Percentiles rank a stretch among this genome's conserved stretches.
These are phyloP conservation scores for Phytoseiulus persimilis DNA, from an alignment of 2,888 invertebrate species.

Conservation along the genomic window DNA sequence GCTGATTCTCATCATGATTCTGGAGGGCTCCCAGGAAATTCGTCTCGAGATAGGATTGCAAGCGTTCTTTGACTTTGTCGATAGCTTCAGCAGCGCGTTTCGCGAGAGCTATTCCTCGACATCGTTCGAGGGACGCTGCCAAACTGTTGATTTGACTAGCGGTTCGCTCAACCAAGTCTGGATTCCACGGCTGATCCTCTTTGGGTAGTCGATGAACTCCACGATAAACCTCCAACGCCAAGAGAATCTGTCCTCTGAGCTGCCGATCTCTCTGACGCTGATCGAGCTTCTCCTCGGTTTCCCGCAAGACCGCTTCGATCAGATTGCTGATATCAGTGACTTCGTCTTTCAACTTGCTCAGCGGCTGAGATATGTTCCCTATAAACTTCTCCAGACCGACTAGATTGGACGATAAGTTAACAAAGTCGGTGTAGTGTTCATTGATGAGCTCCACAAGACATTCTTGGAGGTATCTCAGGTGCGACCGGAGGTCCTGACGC, in stretches of 20 bases:
- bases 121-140: conserved; percentile 1
- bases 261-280: conserved; percentile 59
- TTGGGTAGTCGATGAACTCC: conserved; percentile 10
- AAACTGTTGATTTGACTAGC: conserved; percentile 29
- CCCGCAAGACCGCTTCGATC: conserved; percentile 43
- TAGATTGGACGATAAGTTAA: conserved; percentile 86
- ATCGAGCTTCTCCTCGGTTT: conserved; percentile 49
- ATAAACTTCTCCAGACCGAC: conserved; percentile 84
- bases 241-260: conserved; percentile 17
- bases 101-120: neutral
- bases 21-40: conserved; percentile 50
- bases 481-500: conserved; percentile 78
- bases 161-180: conserved; percentile 23
- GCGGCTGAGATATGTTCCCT: conserved; percentile 66
- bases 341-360: conserved; percentile 73
- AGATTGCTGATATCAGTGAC: conserved; percentile 53
- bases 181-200: conserved; percentile 16
- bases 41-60: conserved; percentile 51
- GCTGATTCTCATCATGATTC: conserved; percentile 47
- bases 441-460: conserved; percentile 96
- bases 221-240: conserved; percentile 28
- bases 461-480: conserved; percentile 77
- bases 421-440: conserved; percentile 94
- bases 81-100: conserved; percentile 45
- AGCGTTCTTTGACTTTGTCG: conserved; percentile 48